Conservation (phyloP, 2,113 vertebrate genomes). For the Ailuropoda melanoleuca region DNA sequence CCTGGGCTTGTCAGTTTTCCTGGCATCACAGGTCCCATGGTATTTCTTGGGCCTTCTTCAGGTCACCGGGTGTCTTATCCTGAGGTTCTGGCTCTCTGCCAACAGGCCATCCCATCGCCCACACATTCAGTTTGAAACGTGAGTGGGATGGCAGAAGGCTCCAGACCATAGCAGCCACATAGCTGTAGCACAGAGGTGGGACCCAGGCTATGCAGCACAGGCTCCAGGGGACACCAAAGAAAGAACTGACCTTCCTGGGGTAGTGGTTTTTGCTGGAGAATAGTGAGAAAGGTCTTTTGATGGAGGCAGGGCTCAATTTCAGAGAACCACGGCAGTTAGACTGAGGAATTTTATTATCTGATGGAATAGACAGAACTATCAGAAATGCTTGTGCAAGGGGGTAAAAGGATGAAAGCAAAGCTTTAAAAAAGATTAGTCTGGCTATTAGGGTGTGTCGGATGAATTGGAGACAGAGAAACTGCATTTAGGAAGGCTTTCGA, state of each 20-base stretch:
- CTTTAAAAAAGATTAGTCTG: slow-evolving; percentile 49
- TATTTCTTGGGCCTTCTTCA: not conserved
- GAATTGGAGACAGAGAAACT: slow-evolving; percentile 42
- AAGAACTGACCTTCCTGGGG: not conserved
- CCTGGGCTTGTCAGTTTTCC: not conserved
- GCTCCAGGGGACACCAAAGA: fast-evolving
- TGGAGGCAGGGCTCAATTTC: not conserved
- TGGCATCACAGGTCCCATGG: not conserved
- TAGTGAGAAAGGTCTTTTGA: not conserved
- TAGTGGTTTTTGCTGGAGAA: not conserved
- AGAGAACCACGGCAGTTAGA: not conserved
- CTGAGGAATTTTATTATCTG: not conserved
- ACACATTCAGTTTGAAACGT: not conserved
- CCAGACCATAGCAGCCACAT: not conserved
- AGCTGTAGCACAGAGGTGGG: not conserved
- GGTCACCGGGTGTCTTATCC: not conserved
- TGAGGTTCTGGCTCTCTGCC: not conserved
- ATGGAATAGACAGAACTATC: not conserved
- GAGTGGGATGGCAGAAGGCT: not conserved
- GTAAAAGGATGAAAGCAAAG: slow-evolving; percentile 36
- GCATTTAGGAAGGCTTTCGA: slow-evolving; percentile 48
- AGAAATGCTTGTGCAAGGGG: not conserved
- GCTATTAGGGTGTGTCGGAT: not conserved
- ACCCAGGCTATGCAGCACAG: not conserved
- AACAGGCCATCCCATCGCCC: not conserved